Percentiles rank a stretch among this genome's conserved stretches.
Conservation (phyloP, 2,113 vertebrate species). For the Leucosticte australis region DNA sequence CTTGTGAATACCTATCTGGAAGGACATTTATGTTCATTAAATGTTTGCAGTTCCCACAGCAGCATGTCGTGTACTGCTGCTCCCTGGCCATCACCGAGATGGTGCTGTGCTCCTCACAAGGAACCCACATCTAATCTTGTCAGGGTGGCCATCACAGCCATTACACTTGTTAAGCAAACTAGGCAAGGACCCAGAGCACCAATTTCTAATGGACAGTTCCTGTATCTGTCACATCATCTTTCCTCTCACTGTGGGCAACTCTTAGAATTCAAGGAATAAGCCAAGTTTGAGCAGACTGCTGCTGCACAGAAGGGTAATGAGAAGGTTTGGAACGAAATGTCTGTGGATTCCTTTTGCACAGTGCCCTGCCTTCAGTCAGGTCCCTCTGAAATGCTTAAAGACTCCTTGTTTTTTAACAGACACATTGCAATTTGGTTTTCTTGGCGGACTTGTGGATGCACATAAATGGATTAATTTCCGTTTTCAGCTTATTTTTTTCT, state of each 20-base stretch:
- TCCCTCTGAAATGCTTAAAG: not conserved
- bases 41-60: not conserved
- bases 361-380: not conserved
- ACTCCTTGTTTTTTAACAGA: not conserved
- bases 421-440: not conserved
- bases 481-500: not conserved
- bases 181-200: not conserved
- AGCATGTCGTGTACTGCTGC: not conserved
- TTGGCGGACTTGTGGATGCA: not conserved
- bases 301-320: not conserved
- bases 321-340: not conserved
- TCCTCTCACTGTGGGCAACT: not conserved
- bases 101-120: slow-evolving; percentile 9
- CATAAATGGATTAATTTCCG: rapidly evolving
- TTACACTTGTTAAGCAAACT: slow-evolving; percentile 16
- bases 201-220: not conserved
- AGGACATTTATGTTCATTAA: slow-evolving; percentile 26
- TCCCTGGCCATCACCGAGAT: not conserved
- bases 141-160: not conserved
- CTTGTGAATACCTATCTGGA: not conserved
- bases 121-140: not conserved
- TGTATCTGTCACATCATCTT: not conserved
- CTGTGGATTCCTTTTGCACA: not conserved
- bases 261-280: not conserved
- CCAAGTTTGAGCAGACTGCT: not conserved